Evolutionary conservation across 1,140 invertebrate genomes (phyloP), one percentile per base, ranked within the genome.

Genomic region (Chironomus striatipennis): DNA sequence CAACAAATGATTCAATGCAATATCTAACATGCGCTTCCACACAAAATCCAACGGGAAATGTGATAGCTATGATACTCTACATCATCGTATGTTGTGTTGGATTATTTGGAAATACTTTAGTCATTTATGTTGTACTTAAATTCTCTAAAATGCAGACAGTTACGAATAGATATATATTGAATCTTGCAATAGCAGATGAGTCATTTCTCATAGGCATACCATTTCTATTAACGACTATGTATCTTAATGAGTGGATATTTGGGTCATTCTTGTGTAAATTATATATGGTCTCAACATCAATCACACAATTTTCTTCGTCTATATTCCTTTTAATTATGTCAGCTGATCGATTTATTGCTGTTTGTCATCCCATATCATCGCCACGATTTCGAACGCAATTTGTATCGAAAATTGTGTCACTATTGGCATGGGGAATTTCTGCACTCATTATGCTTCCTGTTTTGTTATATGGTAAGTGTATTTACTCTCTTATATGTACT

Each of bases 91-190:
- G 93, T 79, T 83, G 97, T 3, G 88, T 96, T 1, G 96, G 96
- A 0, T 85, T 97, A 0, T 86, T 95, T 2, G 96, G 96, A 5
- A 98, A 98, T 81, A 93, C 93, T 0, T 85, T 98, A 12, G 96
- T 98, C 43, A 98, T 98, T 77, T 98, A 98, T 84, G 96, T 98
- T 7, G 94, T 98, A 0, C 81, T 95, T n/a, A 87, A 94, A 2
- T 95, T 92, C 83, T 94, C 94, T 21, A 97, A 97, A 82, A 98
- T 98, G 96, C 95, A 98, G 81, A 98, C 96, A 0, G 96, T 98
- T 0, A 98, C 96, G 42, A 98, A 98, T 79, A 93, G 96, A 85
- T 98, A 98, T 83, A 97, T 98, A 75, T 89, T 98, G 3, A 98
- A 98, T 80, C 83, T 98, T 76, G 96, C 96, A 0, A 90, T 98